A percentile compares a stretch with the other conserved stretches of the same genome.
These are phyloP conservation scores for Corvus moneduloides DNA, from an alignment of 2,113 vertebrate genomes.

Conservation along the genomic window DNA sequence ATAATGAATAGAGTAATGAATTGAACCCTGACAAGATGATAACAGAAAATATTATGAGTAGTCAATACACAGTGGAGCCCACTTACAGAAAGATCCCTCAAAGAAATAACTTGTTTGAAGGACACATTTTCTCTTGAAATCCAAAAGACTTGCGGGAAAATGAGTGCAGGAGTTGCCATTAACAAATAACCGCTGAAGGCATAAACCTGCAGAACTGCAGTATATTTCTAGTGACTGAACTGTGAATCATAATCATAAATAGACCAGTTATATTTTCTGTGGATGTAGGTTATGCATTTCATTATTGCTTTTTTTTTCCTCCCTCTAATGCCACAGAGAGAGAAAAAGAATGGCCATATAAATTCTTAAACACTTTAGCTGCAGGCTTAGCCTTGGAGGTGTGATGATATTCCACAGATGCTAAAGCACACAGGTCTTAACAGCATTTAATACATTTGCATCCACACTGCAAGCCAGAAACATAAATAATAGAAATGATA, in stretches of 20 bases:
- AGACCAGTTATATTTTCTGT: conserved; percentile 64
- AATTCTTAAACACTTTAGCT: conserved; percentile 64
- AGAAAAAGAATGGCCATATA: conserved; percentile 62
- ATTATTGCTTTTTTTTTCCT: conserved; percentile 47
- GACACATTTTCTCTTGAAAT: conserved; percentile 65
- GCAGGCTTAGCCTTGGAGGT: conserved; percentile 60
- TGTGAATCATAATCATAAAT: conserved; percentile 74
- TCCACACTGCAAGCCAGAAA: conserved; percentile 35
- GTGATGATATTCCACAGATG: conserved; percentile 59
- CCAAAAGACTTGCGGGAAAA: conserved; percentile 32
- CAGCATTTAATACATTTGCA: conserved; percentile 64
- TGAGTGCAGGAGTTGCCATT: conserved; percentile 29
- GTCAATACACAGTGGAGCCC: conserved; percentile 32
- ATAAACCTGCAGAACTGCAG: conserved; percentile 46
- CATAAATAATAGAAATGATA: conserved; percentile 63
- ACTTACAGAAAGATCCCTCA: conserved; percentile 26
- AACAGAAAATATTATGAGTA: conserved; percentile 61
- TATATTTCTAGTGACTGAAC: conserved; percentile 67
- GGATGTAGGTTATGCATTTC: conserved; percentile 56
- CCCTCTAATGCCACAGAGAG: conserved; percentile 48
- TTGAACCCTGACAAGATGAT: conserved; percentile 72
- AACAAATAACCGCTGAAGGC: conserved; percentile 55
- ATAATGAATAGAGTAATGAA: conserved; percentile 81
- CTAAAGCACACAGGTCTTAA: conserved; percentile 54
- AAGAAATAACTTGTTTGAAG: conserved; percentile 70